Evolutionary conservation across 2,797 vertebrate species (phyloP).

Genomic region (Ctenosaura bakeri): DNA sequence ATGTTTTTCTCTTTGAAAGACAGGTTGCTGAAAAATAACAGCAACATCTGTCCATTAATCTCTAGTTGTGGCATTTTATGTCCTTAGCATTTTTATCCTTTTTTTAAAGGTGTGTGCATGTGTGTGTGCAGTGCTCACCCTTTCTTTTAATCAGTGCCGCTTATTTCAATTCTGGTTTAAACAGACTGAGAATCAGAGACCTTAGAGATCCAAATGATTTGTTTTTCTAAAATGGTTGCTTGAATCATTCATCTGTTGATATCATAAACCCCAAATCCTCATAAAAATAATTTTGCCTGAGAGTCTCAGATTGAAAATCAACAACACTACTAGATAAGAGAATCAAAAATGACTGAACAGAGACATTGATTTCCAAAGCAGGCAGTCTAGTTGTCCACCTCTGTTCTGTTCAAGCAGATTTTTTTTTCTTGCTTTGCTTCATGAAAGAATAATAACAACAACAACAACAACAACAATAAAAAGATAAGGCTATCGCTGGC

Average conservation of each 20-base stretch:
- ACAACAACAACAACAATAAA: no score
- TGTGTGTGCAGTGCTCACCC: not conserved
- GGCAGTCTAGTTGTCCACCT: not conserved
- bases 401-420: not conserved
- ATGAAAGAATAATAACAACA: not conserved
- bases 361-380: not conserved
- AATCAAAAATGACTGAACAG: not conserved
- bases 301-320: not conserved
- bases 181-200: not conserved
- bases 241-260: not conserved
- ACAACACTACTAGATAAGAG: not conserved
- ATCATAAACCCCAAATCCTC: not conserved
- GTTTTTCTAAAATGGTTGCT: not conserved
- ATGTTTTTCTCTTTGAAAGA: not conserved
- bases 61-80: not conserved
- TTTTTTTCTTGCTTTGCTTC: not conserved
- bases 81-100: constrained; percentile 1
- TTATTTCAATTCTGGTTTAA: constrained; percentile 9
- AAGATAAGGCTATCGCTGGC: no score
- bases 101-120: not conserved
- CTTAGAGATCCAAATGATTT: not conserved
- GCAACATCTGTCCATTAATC: constrained; percentile 1
- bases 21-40: constrained; percentile 14
- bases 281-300: not conserved
- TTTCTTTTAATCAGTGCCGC: not conserved